Base-by-base conservation (phyloP, 2,888 invertebrate genomes). In the Callyntrura guangdongensis region DNA sequence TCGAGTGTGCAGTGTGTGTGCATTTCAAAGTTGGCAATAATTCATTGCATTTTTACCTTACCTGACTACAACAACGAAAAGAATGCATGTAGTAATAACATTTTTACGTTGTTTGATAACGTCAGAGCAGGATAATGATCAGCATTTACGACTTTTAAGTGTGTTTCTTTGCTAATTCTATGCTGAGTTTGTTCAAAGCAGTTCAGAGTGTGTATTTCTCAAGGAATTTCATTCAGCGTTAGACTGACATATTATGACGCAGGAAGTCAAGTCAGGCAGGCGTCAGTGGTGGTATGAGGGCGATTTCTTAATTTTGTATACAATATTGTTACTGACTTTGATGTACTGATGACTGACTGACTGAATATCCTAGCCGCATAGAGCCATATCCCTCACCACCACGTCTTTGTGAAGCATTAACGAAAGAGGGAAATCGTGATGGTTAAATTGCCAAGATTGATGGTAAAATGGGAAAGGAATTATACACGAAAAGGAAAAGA, bases 341-440 rank as follows among this genome's bases (percentile, higher is more conserved):
- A 22, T 61, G 47, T 27, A 9, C 64, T 47, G 64, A 86, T 77
- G 64, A 79, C 36, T 81, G 64, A 79, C 69, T 45, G 69, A 72
- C 27, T 36, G 36, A n/a, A 1, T 14, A n/a, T 25, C 27, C 53
- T 67, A 81, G 47, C 49, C 47, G 17, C 20, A 56, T 36, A 72
- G 14, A 17, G 22, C 45, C 45, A 67, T 36, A 6, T 67, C 27
- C 64, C 27, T 27, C 14, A 25, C 25, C 27, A 67, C 25, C 64
- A 67, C 25, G 27, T n/a, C 49, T 49, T 86, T 47, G 69, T 53
- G 27, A 64, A 69, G 27, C 36, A 84, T 53, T 86, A 59, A 79
- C 69, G 56, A 86, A 81, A 72, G 64, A 56, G 84, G 74, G 84
- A 91, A 91, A 91, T 91, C 87, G 87, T 84, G 87, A 87, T 87